Conservation (phyloP, 2,888 invertebrate species). For the Pimpla rufipes region DNA sequence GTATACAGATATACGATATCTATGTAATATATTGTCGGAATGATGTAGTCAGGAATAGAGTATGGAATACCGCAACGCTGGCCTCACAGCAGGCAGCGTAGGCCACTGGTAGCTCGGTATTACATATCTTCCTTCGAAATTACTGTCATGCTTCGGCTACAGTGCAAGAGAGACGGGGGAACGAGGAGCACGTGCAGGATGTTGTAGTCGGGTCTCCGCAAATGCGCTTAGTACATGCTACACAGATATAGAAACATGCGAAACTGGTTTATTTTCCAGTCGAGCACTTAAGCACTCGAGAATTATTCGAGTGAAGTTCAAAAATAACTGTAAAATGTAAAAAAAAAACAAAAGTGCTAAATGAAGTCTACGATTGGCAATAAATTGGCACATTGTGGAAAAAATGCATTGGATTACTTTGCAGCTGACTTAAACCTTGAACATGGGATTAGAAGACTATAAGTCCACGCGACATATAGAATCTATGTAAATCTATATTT, state of each 20-base stretch:
- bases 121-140: constrained; percentile 8
- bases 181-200: background rate
- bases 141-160: constrained; percentile 10
- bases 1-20: background rate
- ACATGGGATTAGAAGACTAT: no score
- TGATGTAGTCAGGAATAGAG: constrained; percentile 6
- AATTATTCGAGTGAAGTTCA: background rate
- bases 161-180: background rate
- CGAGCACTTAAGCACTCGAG: background rate
- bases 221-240: background rate
- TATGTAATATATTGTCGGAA: constrained; percentile 19
- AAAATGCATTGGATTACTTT: no score
- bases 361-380: no score
- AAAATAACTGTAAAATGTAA: no score
- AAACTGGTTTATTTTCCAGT: background rate
- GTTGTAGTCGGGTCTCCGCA: background rate
- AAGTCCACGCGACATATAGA: no score
- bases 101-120: background rate
- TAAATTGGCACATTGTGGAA: no score
- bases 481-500: no score
- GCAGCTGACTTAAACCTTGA: no score
- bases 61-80: constrained; percentile 13
- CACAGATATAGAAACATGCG: background rate
- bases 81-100: background rate
- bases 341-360: no score